Conservation (phyloP, 2,113 vertebrate species). For the Argyrosomus japonicus region DNA sequence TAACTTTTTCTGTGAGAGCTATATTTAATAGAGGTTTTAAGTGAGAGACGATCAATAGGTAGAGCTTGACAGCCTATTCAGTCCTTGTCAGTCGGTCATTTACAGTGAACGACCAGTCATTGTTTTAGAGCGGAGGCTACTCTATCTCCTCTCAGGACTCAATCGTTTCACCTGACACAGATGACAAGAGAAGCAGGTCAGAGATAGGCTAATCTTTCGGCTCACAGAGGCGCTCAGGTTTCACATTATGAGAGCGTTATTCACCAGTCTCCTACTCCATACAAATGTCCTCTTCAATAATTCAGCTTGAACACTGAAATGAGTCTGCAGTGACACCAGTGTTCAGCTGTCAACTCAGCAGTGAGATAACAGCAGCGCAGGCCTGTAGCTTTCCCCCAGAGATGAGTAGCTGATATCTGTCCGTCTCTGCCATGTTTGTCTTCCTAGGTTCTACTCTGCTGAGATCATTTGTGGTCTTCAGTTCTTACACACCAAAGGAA, state of each 20-base stretch:
- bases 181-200: conserved; percentile 64
- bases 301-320: conserved; percentile 66
- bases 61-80: conserved; percentile 16
- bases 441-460: conserved; percentile 92
- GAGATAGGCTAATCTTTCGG: conserved; percentile 62
- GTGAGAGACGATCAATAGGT: conserved; percentile 8
- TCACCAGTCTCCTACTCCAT: conserved; percentile 69
- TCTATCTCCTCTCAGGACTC: conserved; percentile 30
- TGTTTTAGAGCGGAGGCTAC: conserved; percentile 12
- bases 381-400: conserved; percentile 22
- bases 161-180: conserved; percentile 52
- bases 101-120: conserved; percentile 18
- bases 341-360: conserved; percentile 32
- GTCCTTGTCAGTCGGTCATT: conserved; percentile 29
- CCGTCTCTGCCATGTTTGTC: conserved; percentile 52
- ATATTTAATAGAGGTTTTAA: conserved; percentile 21
- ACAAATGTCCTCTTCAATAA: conserved; percentile 81
- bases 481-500: conserved; percentile 95
- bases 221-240: conserved; percentile 60
- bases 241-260: conserved; percentile 71
- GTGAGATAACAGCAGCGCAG: neutral
- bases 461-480: conserved; percentile 97
- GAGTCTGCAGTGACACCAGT: conserved; percentile 46
- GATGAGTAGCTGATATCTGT: conserved; percentile 30
- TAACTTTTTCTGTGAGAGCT: conserved; percentile 2